Percentiles rank a stretch among this genome's conserved stretches.
phyloP scores from a whole-genome alignment of 92 coral and sea anemone genomes.

The Nematostella vectensis region DNA sequence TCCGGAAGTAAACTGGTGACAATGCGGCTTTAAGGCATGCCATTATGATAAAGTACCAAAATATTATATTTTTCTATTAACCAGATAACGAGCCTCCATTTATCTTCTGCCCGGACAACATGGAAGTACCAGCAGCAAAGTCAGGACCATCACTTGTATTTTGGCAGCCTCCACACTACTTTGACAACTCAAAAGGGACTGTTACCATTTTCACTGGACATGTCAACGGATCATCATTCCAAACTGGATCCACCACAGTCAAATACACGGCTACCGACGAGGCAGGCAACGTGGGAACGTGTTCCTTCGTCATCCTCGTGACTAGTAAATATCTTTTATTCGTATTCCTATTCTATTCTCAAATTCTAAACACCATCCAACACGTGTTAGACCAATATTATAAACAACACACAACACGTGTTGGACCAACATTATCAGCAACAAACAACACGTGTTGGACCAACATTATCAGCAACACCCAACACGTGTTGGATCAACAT shows the following conservation, averaged over 20 bases:
- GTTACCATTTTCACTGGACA: constrained; percentile 54
- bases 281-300: constrained; percentile 38
- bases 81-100: constrained; percentile 76
- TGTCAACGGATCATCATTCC: constrained; percentile 56
- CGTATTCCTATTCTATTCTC: neutral
- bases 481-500: too few relatives aligned
- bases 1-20: too few relatives aligned
- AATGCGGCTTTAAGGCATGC: too few relatives aligned
- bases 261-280: constrained; percentile 67
- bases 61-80: too few relatives aligned
- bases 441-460: too few relatives aligned
- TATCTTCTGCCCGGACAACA: constrained; percentile 66
- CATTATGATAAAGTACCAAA: too few relatives aligned
- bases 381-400: too few relatives aligned
- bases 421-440: too few relatives aligned
- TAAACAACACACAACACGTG: too few relatives aligned
- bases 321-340: constrained; percentile 35
- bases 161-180: constrained; percentile 67
- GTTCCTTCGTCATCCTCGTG: constrained; percentile 59
- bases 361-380: too few relatives aligned
- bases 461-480: too few relatives aligned
- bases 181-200: constrained; percentile 64
- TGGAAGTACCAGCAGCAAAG: constrained; percentile 20
- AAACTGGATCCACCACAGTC: constrained; percentile 47
- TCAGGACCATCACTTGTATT: too few relatives aligned